These are phyloP conservation scores for Lingula anatina DNA, from an alignment of 2,888 invertebrate genomes.

Conservation along the genomic window DNA sequence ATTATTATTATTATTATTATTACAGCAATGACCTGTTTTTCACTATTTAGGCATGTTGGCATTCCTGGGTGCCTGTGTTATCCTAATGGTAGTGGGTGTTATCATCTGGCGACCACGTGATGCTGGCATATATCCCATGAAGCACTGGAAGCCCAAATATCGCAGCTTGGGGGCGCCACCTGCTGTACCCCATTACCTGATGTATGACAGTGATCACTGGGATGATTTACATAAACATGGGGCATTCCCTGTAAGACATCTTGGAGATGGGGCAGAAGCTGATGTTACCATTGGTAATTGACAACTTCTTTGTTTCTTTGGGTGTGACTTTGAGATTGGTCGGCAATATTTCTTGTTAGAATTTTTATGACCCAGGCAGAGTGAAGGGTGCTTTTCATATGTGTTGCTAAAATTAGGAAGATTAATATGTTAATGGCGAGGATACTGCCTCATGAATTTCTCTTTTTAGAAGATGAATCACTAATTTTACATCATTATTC, in stretches of 20 bases:
- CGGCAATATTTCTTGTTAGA: background rate
- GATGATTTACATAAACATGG: conserved; percentile 20
- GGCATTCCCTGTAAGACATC: conserved; percentile 8
- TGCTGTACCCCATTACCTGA: conserved; percentile 34
- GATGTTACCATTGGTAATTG: conserved; percentile 17
- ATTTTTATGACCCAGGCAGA: too few species aligned
- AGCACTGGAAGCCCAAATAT: conserved; percentile 46
- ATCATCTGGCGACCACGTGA: conserved; percentile 44
- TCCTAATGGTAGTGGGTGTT: conserved; percentile 40
- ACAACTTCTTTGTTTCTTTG: conserved; percentile 4
- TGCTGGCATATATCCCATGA: conserved; percentile 46
- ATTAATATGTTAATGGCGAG: too few species aligned
- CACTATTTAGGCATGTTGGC: conserved; percentile 36
- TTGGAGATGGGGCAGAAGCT: conserved; percentile 38
- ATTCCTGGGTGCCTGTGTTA: conserved; percentile 35
- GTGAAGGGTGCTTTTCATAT: too few species aligned
- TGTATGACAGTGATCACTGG: conserved; percentile 40
- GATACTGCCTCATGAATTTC: too few species aligned
- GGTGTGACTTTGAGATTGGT: background rate
- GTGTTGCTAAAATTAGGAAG: too few species aligned
- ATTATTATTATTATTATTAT: too few species aligned
- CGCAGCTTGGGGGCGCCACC: conserved; percentile 42
- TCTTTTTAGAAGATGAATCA: too few species aligned
- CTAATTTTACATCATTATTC: too few species aligned
- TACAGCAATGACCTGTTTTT: background rate